Evolutionary conservation across 2,888 invertebrate species (phyloP), one percentile per base, ranked within the genome.

Genomic region (Chloroclystis v-ata): DNA sequence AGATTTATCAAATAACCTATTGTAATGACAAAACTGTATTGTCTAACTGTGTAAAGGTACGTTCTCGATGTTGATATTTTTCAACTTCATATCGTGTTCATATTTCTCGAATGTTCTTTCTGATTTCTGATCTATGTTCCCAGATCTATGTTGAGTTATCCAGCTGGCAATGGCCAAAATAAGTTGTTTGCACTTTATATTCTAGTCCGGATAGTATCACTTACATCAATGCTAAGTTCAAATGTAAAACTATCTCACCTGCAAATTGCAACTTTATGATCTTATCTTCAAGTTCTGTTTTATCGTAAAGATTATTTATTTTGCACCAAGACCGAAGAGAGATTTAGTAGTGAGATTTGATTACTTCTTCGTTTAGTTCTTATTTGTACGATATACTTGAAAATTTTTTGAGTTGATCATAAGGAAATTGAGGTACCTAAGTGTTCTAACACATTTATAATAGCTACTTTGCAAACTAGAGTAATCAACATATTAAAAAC

Each of bases 81-180:
- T n/a, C n/a, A n/a, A n/a, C n/a, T n/a, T n/a, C n/a, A n/a, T n/a
- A n/a, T n/a, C n/a, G n/a, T n/a, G n/a, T n/a, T n/a, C n/a, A n/a
- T n/a, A n/a, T n/a, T n/a, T n/a, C n/a, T n/a, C n/a, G n/a, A n/a
- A n/a, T 45, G 52, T 49, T 33, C 10, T 13, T 37, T 54, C 54
- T 54, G 40, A 12, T 28, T 24, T 9, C 12, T 48, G 37, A 33
- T 53, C 60, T 55, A 43, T 57, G 38, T 45, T 12, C 46, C 16
- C 43, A 26, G 6, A 16, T 37, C 42, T 54, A 38, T 42, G 50
- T 54, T 54, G 49, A 5, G 20, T 2, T 20, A 20, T 5, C 20
- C 5, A 5, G 47, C 54, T 63, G 55, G 60, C 59, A 59, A 60
- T 62, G 38, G 51, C 29, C 57, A 56, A 60, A 61, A 63, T 56